phyloP scores from a whole-genome alignment of 35 echinoderm and acorn worm genomes.

The Antedon bifida region DNA sequence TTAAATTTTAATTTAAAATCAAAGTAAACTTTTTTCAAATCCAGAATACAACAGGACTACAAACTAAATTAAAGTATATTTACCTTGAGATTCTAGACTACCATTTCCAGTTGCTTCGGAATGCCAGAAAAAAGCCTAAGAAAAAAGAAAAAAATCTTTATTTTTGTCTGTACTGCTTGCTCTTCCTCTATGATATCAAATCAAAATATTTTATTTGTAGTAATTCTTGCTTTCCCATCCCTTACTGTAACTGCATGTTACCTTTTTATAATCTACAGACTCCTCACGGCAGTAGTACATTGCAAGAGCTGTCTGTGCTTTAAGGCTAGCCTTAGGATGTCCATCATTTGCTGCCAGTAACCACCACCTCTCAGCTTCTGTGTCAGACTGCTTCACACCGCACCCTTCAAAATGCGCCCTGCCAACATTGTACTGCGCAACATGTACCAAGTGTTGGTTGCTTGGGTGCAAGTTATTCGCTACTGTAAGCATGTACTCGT shows the following conservation, averaged over 20 bases:
- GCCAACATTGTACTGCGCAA: conserved; percentile 80
- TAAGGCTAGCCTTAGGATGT: conserved; percentile 77
- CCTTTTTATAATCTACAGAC: conserved; percentile 67
- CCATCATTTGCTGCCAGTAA: conserved; percentile 94
- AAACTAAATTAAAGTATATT: not conserved
- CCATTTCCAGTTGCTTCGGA: conserved; percentile 98
- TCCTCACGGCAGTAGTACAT: conserved; percentile 91
- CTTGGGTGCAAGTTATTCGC: conserved; percentile 30
- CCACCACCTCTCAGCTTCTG: conserved; percentile 87
- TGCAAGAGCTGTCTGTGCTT: conserved; percentile 85
- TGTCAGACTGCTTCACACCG: conserved; percentile 77
- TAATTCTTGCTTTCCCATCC: too few relatives aligned
- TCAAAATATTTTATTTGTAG: too few relatives aligned
- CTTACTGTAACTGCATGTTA: too few relatives aligned
- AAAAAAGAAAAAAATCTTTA: not conserved
- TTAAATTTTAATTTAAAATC: too few relatives aligned
- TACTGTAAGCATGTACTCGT: conserved; percentile 64
- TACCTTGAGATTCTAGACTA: conserved; percentile 96
- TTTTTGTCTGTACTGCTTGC: too few relatives aligned
- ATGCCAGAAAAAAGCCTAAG: conserved; percentile 95
- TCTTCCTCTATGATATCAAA: too few relatives aligned
- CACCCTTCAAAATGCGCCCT: conserved; percentile 88
- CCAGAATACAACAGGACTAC: too few relatives aligned
- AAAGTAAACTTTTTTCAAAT: too few relatives aligned
- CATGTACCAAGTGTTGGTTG: conserved; percentile 48